Base-by-base conservation (phyloP, 2,797 vertebrate species). In the Aphelocoma californica region DNA sequence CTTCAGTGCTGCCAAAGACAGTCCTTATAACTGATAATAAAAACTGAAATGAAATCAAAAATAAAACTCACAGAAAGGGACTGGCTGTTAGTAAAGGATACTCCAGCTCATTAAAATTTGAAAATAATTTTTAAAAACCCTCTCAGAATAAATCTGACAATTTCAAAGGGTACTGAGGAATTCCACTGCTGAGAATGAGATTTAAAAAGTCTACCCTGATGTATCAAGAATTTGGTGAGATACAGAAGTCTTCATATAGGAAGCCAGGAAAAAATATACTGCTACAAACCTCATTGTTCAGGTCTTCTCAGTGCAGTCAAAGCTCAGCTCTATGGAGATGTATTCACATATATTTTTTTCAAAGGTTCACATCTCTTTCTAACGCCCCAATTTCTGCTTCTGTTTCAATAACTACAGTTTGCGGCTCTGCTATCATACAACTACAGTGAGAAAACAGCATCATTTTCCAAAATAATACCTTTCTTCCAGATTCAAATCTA, bases 391-490 rank as follows among this genome's bases (percentile, higher is more conserved):
- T 77, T 92, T 91, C 72, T 80, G 23, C 10, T 87, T 86, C 54
- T 64, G 40, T 89, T 91, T 85, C 79, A 77, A 31, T 67, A 91
- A 61, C 34, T 81, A 64, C 20, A 60, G 45, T 34, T 80, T 58
- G 34, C 56, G 6, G 36, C 45, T 81, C 72, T 91, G 42, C 31
- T 78, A 48, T 61, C 48, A 64, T 34, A 64, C 9, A 70, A 34
- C 20, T 31, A 47, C 0, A 5, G 12, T 3, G 1, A 82, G 56
- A 89, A 91, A 84, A 93, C 54, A 92, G 17, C 36, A 48, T 34
- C 14, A 50, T 90, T 84, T 94, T 93, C 4, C 81, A 94, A 87
- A 94, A 84, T 48, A 81, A 40, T 32, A 88, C 44, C 21, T 87
- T 88, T 34, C 26, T 67, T 93, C 24, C 10, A 62, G 25, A 81